These are phyloP conservation scores for Brachypodius melanocephalos DNA, from an alignment of 2,113 vertebrate genomes.

Conservation along the genomic window DNA sequence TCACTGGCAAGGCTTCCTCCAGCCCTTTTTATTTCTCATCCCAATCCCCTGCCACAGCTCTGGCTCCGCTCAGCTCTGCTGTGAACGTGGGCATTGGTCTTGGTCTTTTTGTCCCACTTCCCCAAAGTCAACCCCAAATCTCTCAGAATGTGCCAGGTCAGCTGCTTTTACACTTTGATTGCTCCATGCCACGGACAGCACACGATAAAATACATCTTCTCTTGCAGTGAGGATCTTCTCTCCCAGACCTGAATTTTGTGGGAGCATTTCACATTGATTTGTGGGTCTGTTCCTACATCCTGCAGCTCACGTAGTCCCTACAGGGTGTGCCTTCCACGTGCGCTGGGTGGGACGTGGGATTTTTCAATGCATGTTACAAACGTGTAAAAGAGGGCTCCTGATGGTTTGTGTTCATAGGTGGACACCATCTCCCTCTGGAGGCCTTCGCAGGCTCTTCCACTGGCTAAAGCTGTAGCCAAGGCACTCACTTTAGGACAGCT, in stretches of 20 bases:
- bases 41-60: neutral
- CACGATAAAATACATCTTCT: neutral
- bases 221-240: neutral
- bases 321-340: neutral
- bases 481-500: neutral
- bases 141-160: neutral
- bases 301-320: neutral
- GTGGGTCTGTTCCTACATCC: neutral
- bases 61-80: neutral
- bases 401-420: neutral
- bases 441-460: conserved; percentile 33
- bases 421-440: conserved; percentile 63
- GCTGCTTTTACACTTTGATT: neutral
- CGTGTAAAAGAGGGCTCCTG: neutral
- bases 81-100: neutral
- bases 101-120: rapidly evolving
- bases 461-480: neutral
- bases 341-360: neutral
- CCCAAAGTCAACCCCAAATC: neutral
- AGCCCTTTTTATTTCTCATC: neutral
- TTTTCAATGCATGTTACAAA: neutral
- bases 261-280: neutral
- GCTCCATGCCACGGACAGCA: neutral
- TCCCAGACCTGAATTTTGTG: neutral
- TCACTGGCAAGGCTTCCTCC: neutral